phyloP scores from a whole-genome alignment of 2,888 invertebrate species.

The Patella depressa region DNA sequence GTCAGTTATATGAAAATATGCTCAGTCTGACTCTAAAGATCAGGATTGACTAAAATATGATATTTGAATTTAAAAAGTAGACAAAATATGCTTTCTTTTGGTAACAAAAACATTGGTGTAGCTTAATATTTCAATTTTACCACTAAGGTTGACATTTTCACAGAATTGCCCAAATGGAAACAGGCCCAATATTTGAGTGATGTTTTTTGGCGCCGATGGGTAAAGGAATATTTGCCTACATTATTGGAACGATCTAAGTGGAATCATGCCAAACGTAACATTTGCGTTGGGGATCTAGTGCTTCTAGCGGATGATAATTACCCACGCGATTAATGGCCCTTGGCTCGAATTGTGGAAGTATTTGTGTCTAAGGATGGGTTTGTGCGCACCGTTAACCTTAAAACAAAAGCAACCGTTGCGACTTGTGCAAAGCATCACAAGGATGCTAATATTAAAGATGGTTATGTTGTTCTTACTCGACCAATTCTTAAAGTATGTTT shows the following conservation, averaged over 20 bases:
- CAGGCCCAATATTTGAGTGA: background rate
- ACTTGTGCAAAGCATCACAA: background rate
- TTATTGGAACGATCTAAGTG: background rate
- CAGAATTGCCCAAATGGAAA: no score
- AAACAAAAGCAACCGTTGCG: slow-evolving; percentile 12
- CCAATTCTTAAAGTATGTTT: background rate
- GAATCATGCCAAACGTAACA: background rate
- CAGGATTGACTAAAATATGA: no score
- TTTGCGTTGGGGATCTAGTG: background rate
- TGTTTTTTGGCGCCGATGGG: slow-evolving; percentile 6
- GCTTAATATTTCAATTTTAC: no score
- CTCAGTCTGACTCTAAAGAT: no score
- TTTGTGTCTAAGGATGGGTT: slow-evolving; percentile 13
- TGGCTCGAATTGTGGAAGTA: slow-evolving; percentile 15
- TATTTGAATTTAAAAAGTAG: no score
- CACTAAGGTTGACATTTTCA: no score
- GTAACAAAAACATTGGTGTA: no score
- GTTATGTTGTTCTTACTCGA: background rate
- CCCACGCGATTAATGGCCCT: slow-evolving; percentile 4
- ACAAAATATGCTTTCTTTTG: no score
- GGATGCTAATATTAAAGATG: no score
- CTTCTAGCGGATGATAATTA: slow-evolving; percentile 9
- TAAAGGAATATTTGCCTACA: background rate
- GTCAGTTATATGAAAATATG: no score
- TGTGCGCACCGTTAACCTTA: slow-evolving; percentile 20